These are phyloP conservation scores for Aquatica leii DNA, from an alignment of 2,888 invertebrate genomes.

Conservation along the genomic window DNA sequence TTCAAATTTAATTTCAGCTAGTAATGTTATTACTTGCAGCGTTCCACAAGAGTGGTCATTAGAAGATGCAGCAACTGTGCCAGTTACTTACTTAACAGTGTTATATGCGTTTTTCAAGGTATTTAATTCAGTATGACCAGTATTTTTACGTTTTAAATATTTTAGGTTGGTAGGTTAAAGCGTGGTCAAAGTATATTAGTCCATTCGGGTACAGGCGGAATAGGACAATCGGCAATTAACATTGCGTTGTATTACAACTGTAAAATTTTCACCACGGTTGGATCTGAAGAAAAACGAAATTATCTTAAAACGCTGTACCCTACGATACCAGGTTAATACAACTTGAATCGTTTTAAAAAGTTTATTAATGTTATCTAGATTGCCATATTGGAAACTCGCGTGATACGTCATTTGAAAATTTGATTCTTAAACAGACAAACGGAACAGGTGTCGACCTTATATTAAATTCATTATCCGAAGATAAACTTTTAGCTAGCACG, in stretches of 20 bases:
- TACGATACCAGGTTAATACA: conserved; percentile 54
- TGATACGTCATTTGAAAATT: conserved; percentile 86
- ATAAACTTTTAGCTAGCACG: conserved; percentile 79
- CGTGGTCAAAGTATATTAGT: conserved; percentile 61
- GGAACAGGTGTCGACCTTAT: conserved; percentile 92
- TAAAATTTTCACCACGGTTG: conserved; percentile 76
- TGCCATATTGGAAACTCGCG: conserved; percentile 86
- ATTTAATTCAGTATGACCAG: too few species aligned
- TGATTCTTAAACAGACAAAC: conserved; percentile 79
- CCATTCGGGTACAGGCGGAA: conserved; percentile 73
- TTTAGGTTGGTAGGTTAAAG: conserved; percentile 56
- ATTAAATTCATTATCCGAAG: conserved; percentile 88
- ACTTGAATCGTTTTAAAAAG: too few species aligned
- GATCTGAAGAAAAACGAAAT: conserved; percentile 69
- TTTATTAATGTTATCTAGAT: conserved; percentile 54
- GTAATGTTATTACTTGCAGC: too few species aligned
- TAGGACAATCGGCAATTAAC: conserved; percentile 81
- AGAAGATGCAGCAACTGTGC: too few species aligned
- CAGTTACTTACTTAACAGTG: too few species aligned
- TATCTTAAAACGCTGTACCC: conserved; percentile 67
- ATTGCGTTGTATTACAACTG: conserved; percentile 72
- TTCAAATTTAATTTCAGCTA: too few species aligned
- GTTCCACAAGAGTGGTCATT: too few species aligned
- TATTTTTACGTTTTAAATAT: conserved; percentile 51
- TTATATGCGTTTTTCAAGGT: too few species aligned